Evolutionary conservation across 2,888 invertebrate genomes (phyloP).

Genomic region (Panzeria rudis): DNA sequence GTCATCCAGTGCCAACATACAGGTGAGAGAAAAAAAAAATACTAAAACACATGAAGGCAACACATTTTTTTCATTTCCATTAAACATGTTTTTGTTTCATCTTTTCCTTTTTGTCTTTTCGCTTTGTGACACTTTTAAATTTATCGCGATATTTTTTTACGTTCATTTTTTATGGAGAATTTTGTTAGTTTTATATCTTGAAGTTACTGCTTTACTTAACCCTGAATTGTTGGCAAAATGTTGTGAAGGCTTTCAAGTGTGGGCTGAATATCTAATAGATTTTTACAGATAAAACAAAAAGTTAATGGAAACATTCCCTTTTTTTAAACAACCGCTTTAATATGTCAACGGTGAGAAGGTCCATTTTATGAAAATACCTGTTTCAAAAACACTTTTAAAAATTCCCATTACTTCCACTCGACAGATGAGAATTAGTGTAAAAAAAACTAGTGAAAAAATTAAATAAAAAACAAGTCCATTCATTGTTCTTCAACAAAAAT

Average conservation of each 20-base stretch:
- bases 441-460: no score
- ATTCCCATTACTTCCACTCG: background rate
- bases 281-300: slow-evolving; percentile 13
- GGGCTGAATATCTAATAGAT: slow-evolving; percentile 36
- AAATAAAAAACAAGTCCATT: no score
- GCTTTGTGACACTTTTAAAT: slow-evolving; percentile 44
- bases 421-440: no score
- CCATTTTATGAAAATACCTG: no score
- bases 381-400: background rate
- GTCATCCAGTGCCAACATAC: slow-evolving; percentile 91
- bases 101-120: background rate
- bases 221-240: slow-evolving; percentile 24
- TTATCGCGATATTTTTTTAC: slow-evolving; percentile 15
- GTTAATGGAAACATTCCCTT: background rate
- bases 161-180: slow-evolving; percentile 4
- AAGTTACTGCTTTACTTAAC: slow-evolving; percentile 16
- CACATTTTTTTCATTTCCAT: slow-evolving; percentile 41
- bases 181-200: background rate
- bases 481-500: no score
- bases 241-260: background rate
- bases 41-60: slow-evolving; percentile 44
- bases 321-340: background rate
- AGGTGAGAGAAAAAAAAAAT: slow-evolving; percentile 84
- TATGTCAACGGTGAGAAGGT: background rate
- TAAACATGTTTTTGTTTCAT: background rate